Base-by-base conservation (phyloP, 1,140 invertebrate species). In the Theocolax elegans region DNA sequence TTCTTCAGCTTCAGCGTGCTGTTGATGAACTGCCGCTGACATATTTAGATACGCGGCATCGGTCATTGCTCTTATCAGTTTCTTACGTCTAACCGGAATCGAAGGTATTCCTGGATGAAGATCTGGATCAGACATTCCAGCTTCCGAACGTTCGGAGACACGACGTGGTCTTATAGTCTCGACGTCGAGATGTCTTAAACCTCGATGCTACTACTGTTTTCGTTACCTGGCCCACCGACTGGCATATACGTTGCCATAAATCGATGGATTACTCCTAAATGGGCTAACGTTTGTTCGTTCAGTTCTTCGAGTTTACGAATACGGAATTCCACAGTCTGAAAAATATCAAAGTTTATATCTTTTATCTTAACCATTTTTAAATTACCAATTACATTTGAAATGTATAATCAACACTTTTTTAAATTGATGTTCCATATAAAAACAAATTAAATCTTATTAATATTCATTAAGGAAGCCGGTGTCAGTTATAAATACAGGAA, bases 221-320 rank as follows among this genome's bases (percentile, higher is more conserved):
- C 44, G 12, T 21, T 12, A 1, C 51, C 51, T 0, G 10, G 27
- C 0, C 19, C 38, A 2, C 31, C 46, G n/a, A 2, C 86, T 2
- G 88, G 88, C 71, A 89, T 90, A 74, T 93, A 92, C 0, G 92
- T 91, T 3, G 92, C 91, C 91, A 94, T 94, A 77, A 94, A 95
- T 27, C 93, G 88, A 84, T 95, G 93, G 71, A 95, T 94, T 19
- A 94, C 93, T 1, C 92, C 91, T 49, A 95, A 81, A 69, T 92
- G 91, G 25, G 90, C 90, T 75, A 94, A 86, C 2, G 93, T 94
- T 80, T 95, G 92, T 74, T 95, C 92, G 1, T 91, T 89, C 49
- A 94, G 87, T 72, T 97, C 94, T 83, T 97, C 94, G 58, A 97
- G 82, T 80, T 95, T 94, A 3, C 92, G 88, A 67, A 96, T 88